Percentiles rank a stretch among this genome's conserved stretches.
Evolutionary conservation across 1,140 invertebrate genomes (phyloP).

Genomic region (Copidosoma floridanum): DNA sequence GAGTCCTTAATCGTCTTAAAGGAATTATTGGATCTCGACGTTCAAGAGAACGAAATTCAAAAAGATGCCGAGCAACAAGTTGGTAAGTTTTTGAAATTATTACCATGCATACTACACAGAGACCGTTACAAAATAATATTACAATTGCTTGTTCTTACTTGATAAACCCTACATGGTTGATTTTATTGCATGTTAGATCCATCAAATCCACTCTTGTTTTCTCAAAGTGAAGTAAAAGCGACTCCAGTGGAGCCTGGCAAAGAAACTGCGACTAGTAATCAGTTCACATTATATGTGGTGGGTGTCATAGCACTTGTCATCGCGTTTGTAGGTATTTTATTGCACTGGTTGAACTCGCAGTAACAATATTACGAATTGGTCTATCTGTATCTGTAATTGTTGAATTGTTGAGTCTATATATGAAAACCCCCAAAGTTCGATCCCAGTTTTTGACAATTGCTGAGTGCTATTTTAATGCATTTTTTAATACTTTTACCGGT

Average conservation of each 20-base stretch:
- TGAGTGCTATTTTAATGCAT: too few species aligned
- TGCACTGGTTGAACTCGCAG: too few species aligned
- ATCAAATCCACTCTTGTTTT: constrained; percentile 64
- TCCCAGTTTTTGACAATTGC: too few species aligned
- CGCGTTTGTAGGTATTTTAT: constrained; percentile 60
- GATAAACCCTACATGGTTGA: too few species aligned
- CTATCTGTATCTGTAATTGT: too few species aligned
- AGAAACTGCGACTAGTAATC: constrained; percentile 55
- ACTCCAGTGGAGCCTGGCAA: constrained; percentile 55
- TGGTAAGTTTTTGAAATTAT: constrained; percentile 37
- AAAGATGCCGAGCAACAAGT: constrained; percentile 68
- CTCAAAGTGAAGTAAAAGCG: constrained; percentile 57
- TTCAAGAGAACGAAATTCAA: constrained; percentile 66
- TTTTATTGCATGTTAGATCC: constrained; percentile 57
- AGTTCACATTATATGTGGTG: constrained; percentile 59
- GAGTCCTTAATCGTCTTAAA: constrained; percentile 72
- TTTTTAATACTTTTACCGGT: too few species aligned
- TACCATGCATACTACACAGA: too few species aligned
- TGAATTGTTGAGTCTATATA: too few species aligned
- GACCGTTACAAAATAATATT: too few species aligned
- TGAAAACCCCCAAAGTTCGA: too few species aligned
- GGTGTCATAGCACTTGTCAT: constrained; percentile 62
- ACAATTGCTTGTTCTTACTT: too few species aligned
- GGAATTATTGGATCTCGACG: constrained; percentile 70
- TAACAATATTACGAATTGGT: too few species aligned